Percentiles rank a stretch among this genome's conserved stretches.
phyloP scores from a whole-genome alignment of 2,888 invertebrate genomes.

The Tolmerus cingulatus region DNA sequence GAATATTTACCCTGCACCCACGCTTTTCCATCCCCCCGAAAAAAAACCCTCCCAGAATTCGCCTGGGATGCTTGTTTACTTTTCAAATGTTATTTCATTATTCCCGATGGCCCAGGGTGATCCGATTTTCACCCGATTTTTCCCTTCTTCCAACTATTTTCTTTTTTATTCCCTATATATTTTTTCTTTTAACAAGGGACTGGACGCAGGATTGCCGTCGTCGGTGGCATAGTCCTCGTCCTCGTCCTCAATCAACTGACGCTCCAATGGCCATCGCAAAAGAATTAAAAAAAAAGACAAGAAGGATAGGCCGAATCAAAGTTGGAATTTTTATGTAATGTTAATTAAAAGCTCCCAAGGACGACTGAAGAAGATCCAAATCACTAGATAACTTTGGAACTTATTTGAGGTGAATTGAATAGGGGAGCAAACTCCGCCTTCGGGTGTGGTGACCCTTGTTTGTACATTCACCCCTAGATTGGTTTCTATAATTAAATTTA shows the following conservation, averaged over 20 bases:
- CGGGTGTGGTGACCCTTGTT: background rate
- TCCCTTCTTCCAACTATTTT: background rate
- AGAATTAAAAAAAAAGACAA: background rate
- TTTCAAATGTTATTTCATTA: conserved; percentile 34
- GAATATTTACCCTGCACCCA: conserved; percentile 15
- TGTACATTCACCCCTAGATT: background rate
- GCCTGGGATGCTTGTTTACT: background rate
- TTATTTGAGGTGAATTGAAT: background rate
- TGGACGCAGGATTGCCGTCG: background rate
- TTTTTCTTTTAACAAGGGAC: background rate
- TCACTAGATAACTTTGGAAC: background rate
- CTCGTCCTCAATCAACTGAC: background rate
- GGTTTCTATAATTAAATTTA: background rate
- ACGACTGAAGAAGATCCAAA: background rate
- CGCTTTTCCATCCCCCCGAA: background rate
- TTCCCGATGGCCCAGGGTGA: conserved; percentile 5
- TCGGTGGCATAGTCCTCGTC: background rate
- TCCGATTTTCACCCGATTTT: conserved; percentile 12
- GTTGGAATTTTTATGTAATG: conserved; percentile 2
- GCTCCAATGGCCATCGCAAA: background rate
- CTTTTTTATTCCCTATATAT: background rate
- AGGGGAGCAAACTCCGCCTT: background rate
- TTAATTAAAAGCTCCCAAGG: conserved; percentile 12
- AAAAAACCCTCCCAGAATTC: background rate
- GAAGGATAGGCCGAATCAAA: background rate